Conservation (phyloP, 2,888 invertebrate genomes). For the Drosophila quinaria region DNA sequence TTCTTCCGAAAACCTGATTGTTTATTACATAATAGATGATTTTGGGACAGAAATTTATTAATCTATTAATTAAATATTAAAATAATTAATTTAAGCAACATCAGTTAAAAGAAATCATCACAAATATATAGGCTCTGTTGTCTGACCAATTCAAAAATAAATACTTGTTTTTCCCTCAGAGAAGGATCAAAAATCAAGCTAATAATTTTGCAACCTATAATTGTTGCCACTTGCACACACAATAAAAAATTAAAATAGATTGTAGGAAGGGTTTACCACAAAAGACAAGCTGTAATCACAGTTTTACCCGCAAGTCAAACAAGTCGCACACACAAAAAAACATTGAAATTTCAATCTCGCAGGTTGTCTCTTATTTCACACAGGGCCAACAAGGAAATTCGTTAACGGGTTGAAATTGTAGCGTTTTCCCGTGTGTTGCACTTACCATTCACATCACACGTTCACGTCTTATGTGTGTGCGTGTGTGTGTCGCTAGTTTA, state of each 20-base stretch:
- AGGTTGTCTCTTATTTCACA: constrained; percentile 23
- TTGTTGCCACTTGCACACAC: neutral
- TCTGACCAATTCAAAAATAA: too few relatives aligned
- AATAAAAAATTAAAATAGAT: neutral
- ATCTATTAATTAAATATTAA: too few relatives aligned
- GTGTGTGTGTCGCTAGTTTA: constrained; percentile 44
- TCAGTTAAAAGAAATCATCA: too few relatives aligned
- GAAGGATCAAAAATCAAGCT: neutral
- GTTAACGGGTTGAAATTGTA: constrained; percentile 31
- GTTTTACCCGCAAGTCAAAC: neutral
- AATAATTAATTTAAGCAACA: too few relatives aligned
- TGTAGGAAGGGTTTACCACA: neutral
- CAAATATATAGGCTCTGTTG: too few relatives aligned
- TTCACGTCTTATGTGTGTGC: constrained; percentile 33
- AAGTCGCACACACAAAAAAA: constrained; percentile 9
- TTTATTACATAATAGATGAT: too few relatives aligned
- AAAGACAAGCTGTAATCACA: constrained; percentile 17
- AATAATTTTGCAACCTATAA: constrained; percentile 6
- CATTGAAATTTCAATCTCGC: constrained; percentile 12
- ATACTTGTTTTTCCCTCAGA: too few relatives aligned
- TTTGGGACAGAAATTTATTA: too few relatives aligned
- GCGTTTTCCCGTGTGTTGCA: constrained; percentile 32
- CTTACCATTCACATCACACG: constrained; percentile 81
- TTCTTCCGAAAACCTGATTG: too few relatives aligned
- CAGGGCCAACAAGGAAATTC: constrained; percentile 21